phyloP scores from a whole-genome alignment of 1,140 invertebrate genomes.

The Ips typographus region DNA sequence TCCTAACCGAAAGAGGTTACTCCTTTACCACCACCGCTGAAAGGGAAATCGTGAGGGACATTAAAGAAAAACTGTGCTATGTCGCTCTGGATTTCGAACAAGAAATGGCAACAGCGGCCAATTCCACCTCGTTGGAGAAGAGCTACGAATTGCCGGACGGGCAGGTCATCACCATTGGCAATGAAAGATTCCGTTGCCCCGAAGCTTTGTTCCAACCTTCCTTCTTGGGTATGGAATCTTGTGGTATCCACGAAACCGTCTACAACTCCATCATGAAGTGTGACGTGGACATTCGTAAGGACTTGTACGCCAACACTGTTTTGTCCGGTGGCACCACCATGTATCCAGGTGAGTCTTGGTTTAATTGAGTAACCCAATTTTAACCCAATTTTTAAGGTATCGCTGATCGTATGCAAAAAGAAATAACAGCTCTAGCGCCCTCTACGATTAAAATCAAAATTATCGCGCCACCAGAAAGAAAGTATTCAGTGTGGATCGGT shows the following conservation, averaged over 20 bases:
- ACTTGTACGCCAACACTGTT: conserved; percentile 94
- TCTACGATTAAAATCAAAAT: conserved; percentile 94
- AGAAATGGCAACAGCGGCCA: conserved; percentile 92
- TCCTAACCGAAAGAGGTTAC: conserved; percentile 94
- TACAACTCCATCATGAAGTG: conserved; percentile 98
- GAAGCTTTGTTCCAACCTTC: conserved; percentile 96
- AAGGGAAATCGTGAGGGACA: conserved; percentile 93
- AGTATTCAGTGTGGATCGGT: conserved; percentile 90
- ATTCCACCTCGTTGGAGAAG: conserved; percentile 89
- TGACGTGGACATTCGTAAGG: conserved; percentile 91
- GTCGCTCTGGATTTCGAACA: conserved; percentile 91
- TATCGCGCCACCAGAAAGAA: conserved; percentile 88
- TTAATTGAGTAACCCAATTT: background rate
- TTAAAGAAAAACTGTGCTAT: conserved; percentile 93
- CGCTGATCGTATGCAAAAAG: conserved; percentile 84
- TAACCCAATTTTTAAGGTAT: conserved; percentile 38
- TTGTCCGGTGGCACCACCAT: conserved; percentile 96
- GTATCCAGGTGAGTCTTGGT: conserved; percentile 71
- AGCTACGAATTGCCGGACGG: conserved; percentile 93
- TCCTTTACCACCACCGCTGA: conserved; percentile 96
- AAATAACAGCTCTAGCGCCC: conserved; percentile 82
- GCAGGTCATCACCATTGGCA: conserved; percentile 95
- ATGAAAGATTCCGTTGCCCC: conserved; percentile 93
- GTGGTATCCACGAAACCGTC: conserved; percentile 91
- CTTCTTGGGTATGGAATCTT: conserved; percentile 94